Conservation (phyloP, 2,113 vertebrate genomes). For the Catharus minimus region DNA sequence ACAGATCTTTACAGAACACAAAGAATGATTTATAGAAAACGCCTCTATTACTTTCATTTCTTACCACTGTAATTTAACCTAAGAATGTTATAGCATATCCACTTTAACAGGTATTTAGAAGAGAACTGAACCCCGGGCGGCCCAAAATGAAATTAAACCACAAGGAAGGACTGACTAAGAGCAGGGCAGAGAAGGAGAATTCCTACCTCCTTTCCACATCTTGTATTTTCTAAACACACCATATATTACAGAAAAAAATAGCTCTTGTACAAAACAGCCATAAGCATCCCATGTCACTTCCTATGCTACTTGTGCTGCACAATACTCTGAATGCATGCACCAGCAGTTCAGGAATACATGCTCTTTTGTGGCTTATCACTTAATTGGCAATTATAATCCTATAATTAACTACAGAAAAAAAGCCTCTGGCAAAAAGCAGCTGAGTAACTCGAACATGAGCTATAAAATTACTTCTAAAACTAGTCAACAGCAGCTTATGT, state of each 20-base stretch:
- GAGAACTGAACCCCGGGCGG: not conserved
- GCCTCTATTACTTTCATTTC: not conserved
- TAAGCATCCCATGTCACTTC: not conserved
- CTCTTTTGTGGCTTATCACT: slow-evolving; percentile 37
- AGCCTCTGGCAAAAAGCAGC: slow-evolving; percentile 11
- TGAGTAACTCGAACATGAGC: slow-evolving; percentile 3
- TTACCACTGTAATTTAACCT: not conserved
- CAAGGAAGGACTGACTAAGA: not conserved
- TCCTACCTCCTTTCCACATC: not conserved
- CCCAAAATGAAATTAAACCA: not conserved
- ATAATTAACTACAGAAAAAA: slow-evolving; percentile 53
- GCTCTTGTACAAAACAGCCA: not conserved
- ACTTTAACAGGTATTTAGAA: not conserved
- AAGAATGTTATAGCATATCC: not conserved
- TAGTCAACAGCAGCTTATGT: not conserved
- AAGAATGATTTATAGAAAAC: not conserved
- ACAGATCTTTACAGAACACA: not conserved
- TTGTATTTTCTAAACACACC: not conserved
- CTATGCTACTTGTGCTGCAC: not conserved
- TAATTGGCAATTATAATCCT: slow-evolving; percentile 65
- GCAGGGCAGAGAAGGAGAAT: not conserved
- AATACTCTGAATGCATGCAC: not conserved
- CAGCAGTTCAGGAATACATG: slow-evolving; percentile 4
- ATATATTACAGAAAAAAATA: not conserved
- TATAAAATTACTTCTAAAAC: not conserved